These are phyloP conservation scores for Microcebus griseorufus DNA, from an alignment of 2,113 vertebrate genomes.

Conservation along the genomic window DNA sequence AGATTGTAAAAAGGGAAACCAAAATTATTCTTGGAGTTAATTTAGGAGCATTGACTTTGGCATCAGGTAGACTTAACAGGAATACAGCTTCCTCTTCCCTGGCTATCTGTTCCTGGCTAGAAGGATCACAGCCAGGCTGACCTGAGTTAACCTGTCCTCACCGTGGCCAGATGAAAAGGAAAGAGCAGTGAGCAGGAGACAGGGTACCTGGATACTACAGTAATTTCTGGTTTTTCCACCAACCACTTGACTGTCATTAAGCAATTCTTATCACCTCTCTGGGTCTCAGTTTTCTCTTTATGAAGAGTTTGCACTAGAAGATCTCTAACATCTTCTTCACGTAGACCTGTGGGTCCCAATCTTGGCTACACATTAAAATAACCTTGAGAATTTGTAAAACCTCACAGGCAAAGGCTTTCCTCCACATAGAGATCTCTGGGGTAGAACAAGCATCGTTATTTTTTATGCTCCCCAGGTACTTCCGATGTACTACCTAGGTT, in stretches of 20 bases:
- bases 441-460: neutral
- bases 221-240: neutral
- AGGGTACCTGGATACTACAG: neutral
- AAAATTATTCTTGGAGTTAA: neutral
- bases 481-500: neutral
- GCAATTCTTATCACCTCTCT: neutral
- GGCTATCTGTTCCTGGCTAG: neutral
- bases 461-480: neutral
- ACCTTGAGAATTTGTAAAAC: neutral
- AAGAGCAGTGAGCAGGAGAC: neutral
- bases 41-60: neutral
- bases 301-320: neutral
- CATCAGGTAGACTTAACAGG: neutral
- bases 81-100: neutral
- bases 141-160: neutral
- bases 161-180: neutral
- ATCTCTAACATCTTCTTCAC: neutral
- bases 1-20: neutral
- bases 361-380: neutral
- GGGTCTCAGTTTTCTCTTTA: neutral
- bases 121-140: neutral
- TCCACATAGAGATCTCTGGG: neutral
- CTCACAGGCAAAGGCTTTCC: neutral
- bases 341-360: neutral
- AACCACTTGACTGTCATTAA: neutral